Conservation (phyloP, 2,888 invertebrate genomes). For the Drosophila siamana region DNA sequence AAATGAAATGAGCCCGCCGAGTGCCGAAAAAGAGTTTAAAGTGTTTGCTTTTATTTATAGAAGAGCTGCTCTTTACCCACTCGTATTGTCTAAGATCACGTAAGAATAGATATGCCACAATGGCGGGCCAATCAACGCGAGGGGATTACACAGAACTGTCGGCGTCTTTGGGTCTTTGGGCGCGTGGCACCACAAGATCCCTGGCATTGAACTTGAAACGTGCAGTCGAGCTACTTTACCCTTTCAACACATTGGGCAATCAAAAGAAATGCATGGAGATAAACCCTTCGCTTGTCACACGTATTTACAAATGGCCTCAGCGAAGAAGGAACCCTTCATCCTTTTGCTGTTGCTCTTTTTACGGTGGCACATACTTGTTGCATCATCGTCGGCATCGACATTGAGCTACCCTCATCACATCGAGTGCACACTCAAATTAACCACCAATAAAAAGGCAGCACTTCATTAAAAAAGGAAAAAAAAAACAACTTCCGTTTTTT, state of each 20-base stretch:
- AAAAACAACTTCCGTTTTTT: constrained; percentile 78
- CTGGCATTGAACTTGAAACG: constrained; percentile 81
- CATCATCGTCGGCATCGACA: constrained; percentile 62
- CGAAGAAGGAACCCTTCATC: constrained; percentile 52
- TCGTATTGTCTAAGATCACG: constrained; percentile 29
- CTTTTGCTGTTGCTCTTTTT: constrained; percentile 22
- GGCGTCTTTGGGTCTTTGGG: constrained; percentile 45
- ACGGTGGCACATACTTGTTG: constrained; percentile 52
- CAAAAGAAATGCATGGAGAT: constrained; percentile 23
- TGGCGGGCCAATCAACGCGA: constrained; percentile 62
- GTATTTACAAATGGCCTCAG: constrained; percentile 54
- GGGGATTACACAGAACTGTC: constrained; percentile 60
- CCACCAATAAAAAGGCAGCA: constrained; percentile 82
- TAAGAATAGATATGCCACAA: constrained; percentile 23
- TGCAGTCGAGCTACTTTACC: constrained; percentile 41
- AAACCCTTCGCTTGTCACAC: constrained; percentile 47
- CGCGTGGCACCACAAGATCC: constrained; percentile 76
- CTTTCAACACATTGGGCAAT: constrained; percentile 76
- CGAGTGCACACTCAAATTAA: constrained; percentile 76
- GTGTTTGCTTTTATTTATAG: constrained; percentile 70
- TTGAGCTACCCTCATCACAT: constrained; percentile 74
- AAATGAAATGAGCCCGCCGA: constrained; percentile 48
- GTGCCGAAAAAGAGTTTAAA: constrained; percentile 69
- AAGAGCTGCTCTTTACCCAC: constrained; percentile 24
- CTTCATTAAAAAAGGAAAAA: constrained; percentile 73